Base-by-base conservation (phyloP, 2,888 invertebrate genomes). In the Ophraella communa region DNA sequence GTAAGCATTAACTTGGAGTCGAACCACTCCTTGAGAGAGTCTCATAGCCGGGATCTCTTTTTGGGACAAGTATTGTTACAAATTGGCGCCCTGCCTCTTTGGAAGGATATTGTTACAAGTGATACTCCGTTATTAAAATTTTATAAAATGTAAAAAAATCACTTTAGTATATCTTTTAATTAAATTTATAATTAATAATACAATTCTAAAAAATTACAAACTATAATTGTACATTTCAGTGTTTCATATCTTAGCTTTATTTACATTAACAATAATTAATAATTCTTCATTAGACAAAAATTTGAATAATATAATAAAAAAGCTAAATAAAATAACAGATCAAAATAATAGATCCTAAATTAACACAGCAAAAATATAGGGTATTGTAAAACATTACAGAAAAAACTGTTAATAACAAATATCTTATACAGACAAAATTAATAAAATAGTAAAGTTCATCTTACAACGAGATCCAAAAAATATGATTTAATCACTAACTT, bases 221-320 rank as follows among this genome's bases (percentile, higher is more conserved):
- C 70, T 70, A 71, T 71, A 70, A 70, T 73, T 73, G 71, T 73
- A 71, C 72, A 68, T 67, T 70, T 70, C 69, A 68, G 72, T 71
- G 56, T 69, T 49, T 65, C 53, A 54, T 54, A 57, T 65, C 20
- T 64, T 59, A 24, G 23, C 53, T 53, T 45, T 68, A 68, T 68
- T 52, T 64, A 68, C 64, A 66, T 66, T 64, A 66, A 66, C 64
- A 68, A 62, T 53, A 66, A 64, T 51, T 54, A 49, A 59, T 64
- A 52, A 65, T 51, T 24, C 49, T 39, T 59, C 33, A 52, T 35
- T 44, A 18, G 62, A 53, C 60, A 60, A 65, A 68, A 68, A 54
- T 64, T 54, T 44, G 51, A 51, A 47, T 54, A 55, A 18, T 51
- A 52, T 35, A 57, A 56, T 61, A 58, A 56, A 64, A 63, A 64